These are phyloP conservation scores for Penaeus vannamei DNA, from an alignment of 1,140 invertebrate genomes.

Conservation along the genomic window DNA sequence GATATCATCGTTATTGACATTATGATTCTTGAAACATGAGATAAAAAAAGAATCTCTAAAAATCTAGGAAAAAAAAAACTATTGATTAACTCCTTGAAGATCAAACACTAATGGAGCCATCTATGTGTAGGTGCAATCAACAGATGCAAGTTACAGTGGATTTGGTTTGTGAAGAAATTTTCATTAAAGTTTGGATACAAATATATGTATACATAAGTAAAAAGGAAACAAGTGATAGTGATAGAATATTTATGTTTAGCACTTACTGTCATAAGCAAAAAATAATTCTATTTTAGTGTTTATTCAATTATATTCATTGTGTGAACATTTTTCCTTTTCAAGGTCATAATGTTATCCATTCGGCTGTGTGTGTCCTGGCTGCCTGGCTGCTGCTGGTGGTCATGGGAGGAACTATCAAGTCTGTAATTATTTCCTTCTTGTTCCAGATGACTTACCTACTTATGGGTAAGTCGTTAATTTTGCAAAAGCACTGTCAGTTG, in stretches of 20 bases:
- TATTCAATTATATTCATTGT: background rate
- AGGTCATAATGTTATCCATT: constrained; percentile 79
- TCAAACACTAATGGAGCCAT: no score
- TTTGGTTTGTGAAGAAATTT: no score
- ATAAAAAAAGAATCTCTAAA: no score
- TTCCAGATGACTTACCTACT: constrained; percentile 88
- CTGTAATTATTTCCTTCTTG: constrained; percentile 81
- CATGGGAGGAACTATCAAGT: constrained; percentile 76
- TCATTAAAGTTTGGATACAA: no score
- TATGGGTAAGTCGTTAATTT: constrained; percentile 70
- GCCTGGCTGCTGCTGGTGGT: constrained; percentile 79
- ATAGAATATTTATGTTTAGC: background rate
- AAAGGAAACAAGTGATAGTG: no score
- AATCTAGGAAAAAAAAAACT: no score
- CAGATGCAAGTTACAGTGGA: no score
- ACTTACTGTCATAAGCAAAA: background rate
- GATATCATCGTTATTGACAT: no score
- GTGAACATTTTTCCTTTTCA: constrained; percentile 69
- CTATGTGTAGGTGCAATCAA: no score
- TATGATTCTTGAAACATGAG: no score
- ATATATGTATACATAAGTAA: no score
- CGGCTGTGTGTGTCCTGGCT: constrained; percentile 78
- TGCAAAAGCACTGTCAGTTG: background rate
- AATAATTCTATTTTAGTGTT: background rate
- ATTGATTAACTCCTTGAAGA: no score